phyloP scores from a whole-genome alignment of 2,113 vertebrate genomes.

The Amphiprion percula region DNA sequence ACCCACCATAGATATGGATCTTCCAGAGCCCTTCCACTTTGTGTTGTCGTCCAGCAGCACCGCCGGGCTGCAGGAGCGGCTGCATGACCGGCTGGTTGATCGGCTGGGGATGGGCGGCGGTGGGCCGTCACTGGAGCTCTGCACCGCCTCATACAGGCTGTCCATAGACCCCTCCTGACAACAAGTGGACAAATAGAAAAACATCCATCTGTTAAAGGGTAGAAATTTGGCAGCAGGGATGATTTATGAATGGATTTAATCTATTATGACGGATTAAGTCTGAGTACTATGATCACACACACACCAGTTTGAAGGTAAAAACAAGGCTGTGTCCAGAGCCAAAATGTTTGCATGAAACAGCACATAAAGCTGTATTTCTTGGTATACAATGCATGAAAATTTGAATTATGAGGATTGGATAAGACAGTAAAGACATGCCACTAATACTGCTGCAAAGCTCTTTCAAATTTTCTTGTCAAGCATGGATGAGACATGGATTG shows the following conservation, averaged over 20 bases:
- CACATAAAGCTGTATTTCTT: background rate
- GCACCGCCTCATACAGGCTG: slow-evolving; percentile 91
- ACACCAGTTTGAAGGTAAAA: background rate
- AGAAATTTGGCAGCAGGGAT: background rate
- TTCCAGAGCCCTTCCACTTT: slow-evolving; percentile 71
- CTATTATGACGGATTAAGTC: slow-evolving; percentile 14
- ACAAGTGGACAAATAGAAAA: slow-evolving; percentile 21
- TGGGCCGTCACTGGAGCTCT: slow-evolving; percentile 78
- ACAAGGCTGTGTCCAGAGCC: background rate
- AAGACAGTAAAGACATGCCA: background rate
- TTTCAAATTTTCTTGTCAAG: slow-evolving; percentile 47
- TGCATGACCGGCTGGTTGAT: slow-evolving; percentile 69
- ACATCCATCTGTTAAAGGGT: slow-evolving; percentile 6
- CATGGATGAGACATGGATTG: slow-evolving; percentile 31
- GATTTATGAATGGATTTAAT: slow-evolving; percentile 38
- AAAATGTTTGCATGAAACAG: background rate
- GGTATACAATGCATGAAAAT: slow-evolving; percentile 7
- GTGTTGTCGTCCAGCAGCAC: slow-evolving; percentile 53
- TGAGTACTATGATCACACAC: background rate
- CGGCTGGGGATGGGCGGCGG: slow-evolving; percentile 70
- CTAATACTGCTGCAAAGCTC: slow-evolving; percentile 28
- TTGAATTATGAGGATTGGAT: slow-evolving; percentile 35
- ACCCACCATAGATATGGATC: slow-evolving; percentile 86
- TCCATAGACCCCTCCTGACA: slow-evolving; percentile 94
- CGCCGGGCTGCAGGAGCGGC: slow-evolving; percentile 75